phyloP scores from a whole-genome alignment of 2,888 invertebrate species.

The Athalia circularis region DNA sequence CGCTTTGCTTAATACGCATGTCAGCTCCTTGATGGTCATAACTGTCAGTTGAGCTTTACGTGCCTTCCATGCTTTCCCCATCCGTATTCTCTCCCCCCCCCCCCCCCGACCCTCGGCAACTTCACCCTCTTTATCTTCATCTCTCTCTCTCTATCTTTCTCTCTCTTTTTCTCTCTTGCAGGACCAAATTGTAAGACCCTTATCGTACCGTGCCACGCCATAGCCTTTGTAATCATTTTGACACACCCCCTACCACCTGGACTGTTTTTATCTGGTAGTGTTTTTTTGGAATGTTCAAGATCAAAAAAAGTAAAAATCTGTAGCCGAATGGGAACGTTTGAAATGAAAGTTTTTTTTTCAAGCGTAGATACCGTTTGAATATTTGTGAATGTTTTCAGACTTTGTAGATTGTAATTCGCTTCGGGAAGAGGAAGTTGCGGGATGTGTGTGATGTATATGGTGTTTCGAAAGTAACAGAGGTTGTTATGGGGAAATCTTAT shows the following conservation, averaged over 20 bases:
- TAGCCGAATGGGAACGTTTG: not conserved
- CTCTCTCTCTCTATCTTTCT: constrained; percentile 14
- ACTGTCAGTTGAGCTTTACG: constrained; percentile 52
- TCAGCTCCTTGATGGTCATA: constrained; percentile 54
- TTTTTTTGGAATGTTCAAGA: not conserved
- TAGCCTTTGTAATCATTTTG: constrained; percentile 54
- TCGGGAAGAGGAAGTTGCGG: not conserved
- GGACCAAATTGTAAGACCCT: constrained; percentile 61
- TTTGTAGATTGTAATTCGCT: not conserved
- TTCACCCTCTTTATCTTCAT: constrained; percentile 8
- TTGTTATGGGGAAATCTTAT: constrained; percentile 3
- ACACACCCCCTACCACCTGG: constrained; percentile 54
- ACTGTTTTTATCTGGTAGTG: not conserved
- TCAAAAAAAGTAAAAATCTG: not conserved
- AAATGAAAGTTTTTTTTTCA: too few species aligned
- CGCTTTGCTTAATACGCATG: constrained; percentile 47
- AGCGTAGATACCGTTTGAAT: too few species aligned
- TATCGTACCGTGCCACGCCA: constrained; percentile 65
- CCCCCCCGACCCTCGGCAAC: constrained; percentile 13
- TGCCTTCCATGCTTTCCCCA: constrained; percentile 51
- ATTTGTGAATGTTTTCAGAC: not conserved
- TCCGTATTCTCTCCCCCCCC: constrained; percentile 18
- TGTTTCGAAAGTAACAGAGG: not conserved
- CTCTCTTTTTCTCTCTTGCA: constrained; percentile 14
- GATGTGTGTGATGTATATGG: not conserved